Evolutionary conservation across 2,888 invertebrate species (phyloP), one percentile per base, ranked within the genome.

Genomic region (Harpalus rubripes): DNA sequence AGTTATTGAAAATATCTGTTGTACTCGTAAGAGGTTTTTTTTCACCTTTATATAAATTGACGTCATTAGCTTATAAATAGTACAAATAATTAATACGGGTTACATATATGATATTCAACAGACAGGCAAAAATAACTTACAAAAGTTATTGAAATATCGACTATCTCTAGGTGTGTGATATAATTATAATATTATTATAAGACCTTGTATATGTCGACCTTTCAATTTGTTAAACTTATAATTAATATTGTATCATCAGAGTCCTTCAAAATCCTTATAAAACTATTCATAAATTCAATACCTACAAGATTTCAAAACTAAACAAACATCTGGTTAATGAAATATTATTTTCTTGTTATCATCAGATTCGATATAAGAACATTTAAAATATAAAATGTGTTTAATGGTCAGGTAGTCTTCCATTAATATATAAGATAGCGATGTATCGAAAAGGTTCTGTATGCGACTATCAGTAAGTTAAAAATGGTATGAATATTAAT

Each of bases 181-280:
- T 32, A 32, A 32, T 32, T 32, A 52, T 52, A 44, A 44, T 44
- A 52, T 52, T 52, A 12, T 52, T 52, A 12, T 2, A 52, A 52
- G 44, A 52, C 44, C 44, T 52, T 52, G 44, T 52, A 52, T 52
- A 52, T 12, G 1, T 52, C 32, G 44, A 52, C 44, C 44, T 52
- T 52, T 52, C 44, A 52, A 52, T 52, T 52, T 12, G 44, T 12
- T 32, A 32, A 32, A 32, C 32, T 8, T 52, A 12, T 52, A 52
- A 52, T 52, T 52, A 52, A 52, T 52, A 52, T 52, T 12, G 44
- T 52, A 3, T 52, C 44, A 12, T 52, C 44, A 10, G 5, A 32
- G 44, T 52, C 44, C 44, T 52, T 52, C 44, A 52, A 52, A 12
- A 52, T 52, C 44, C 44, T 52, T 52, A 52, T 52, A 52, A 52